Percentiles rank a stretch among this genome's conserved stretches.
Conservation (phyloP, 2,888 invertebrate species). For the Eulithis testata region DNA sequence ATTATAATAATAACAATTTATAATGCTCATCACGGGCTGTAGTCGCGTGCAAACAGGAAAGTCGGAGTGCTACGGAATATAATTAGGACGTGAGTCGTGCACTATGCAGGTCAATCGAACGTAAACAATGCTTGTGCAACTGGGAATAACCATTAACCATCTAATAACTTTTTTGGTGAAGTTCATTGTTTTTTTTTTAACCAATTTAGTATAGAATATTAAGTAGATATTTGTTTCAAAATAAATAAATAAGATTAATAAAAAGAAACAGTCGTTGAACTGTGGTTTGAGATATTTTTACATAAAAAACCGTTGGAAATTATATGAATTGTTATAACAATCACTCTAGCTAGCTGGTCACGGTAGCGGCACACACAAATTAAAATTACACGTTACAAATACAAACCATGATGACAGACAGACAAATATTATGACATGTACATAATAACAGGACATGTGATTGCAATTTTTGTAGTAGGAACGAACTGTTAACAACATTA, state of each 20-base stretch:
- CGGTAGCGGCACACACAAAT: conserved; percentile 54
- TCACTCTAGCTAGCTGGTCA: conserved; percentile 36
- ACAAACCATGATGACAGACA: conserved; percentile 46
- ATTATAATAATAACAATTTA: conserved; percentile 14
- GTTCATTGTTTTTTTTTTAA: too few species aligned
- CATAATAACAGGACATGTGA: conserved; percentile 12
- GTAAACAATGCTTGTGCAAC: neutral
- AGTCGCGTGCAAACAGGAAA: conserved; percentile 39
- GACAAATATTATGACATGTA: conserved; percentile 34
- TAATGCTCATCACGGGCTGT: conserved; percentile 17
- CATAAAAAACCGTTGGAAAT: neutral
- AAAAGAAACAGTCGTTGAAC: neutral
- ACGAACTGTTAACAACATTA: too few species aligned
- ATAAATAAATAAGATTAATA: neutral
- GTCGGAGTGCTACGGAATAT: conserved; percentile 33
- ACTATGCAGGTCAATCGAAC: conserved; percentile 16
- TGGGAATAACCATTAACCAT: neutral
- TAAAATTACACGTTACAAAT: conserved; percentile 51
- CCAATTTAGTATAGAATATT: too few species aligned
- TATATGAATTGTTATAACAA: neutral
- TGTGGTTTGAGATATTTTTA: neutral
- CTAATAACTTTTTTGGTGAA: too few species aligned
- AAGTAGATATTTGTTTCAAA: too few species aligned
- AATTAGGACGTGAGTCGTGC: conserved; percentile 31
- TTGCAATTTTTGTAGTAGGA: neutral